phyloP scores from a whole-genome alignment of 2,113 vertebrate genomes.

The Ciconia stormi region DNA sequence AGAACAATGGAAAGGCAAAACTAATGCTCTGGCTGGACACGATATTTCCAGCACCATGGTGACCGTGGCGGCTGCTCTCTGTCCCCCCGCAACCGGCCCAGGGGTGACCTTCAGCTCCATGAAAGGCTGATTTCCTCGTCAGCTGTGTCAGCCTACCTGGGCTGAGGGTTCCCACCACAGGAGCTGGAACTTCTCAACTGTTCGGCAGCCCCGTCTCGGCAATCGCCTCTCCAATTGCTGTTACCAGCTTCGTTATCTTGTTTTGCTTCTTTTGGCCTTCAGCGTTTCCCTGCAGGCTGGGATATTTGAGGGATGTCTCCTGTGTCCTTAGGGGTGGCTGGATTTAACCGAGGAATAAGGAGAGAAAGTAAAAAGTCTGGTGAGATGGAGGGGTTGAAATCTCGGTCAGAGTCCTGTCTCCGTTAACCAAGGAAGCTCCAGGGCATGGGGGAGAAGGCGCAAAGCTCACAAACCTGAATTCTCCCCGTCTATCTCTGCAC shows the following conservation, averaged over 20 bases:
- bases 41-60: slow-evolving; percentile 6
- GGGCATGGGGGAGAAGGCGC: not conserved
- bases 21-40: not conserved
- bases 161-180: not conserved
- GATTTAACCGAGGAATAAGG: not conserved
- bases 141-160: not conserved
- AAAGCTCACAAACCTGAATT: not conserved
- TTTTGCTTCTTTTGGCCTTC: not conserved
- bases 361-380: not conserved
- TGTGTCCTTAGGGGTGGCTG: not conserved
- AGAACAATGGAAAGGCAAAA: not conserved
- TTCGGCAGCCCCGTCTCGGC: not conserved
- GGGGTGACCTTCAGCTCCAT: not conserved
- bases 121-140: not conserved
- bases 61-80: not conserved
- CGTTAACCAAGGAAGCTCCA: not conserved
- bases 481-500: not conserved
- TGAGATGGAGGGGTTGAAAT: not conserved
- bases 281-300: not conserved
- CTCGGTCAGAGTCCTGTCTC: not conserved
- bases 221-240: not conserved
- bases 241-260: not conserved
- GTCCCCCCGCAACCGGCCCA: not conserved
- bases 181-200: not conserved
- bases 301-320: not conserved